Evolutionary conservation across 2,113 vertebrate genomes (phyloP).

Genomic region (Tachuris rubrigastra): DNA sequence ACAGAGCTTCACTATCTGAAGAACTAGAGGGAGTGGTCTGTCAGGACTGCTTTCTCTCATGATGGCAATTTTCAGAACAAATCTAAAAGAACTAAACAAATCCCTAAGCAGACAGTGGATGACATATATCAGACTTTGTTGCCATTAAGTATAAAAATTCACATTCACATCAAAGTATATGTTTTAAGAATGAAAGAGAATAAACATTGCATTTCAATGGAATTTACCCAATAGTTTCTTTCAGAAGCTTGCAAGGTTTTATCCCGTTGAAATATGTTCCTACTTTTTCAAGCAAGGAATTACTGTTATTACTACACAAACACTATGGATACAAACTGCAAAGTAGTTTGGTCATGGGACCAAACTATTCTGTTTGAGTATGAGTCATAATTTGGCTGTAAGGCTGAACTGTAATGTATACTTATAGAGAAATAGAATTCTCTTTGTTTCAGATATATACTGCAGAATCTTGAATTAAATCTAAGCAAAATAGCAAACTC

Average conservation of each 20-base stretch:
- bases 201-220: not conserved
- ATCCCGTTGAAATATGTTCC: not conserved
- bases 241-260: not conserved
- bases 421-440: not conserved
- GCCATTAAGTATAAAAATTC: not conserved
- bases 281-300: not conserved
- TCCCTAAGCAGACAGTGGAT: not conserved
- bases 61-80: not conserved
- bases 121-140: not conserved
- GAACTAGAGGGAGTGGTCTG: not conserved
- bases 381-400: not conserved
- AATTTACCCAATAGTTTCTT: not conserved
- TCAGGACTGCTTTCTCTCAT: not conserved
- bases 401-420: not conserved
- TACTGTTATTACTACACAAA: not conserved
- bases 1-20: not conserved
- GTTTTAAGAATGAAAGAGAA: not conserved
- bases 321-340: not conserved
- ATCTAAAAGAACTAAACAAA: not conserved
- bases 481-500: not conserved
- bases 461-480: not conserved
- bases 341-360: not conserved
- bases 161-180: not conserved
- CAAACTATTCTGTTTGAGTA: not conserved
- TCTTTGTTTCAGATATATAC: not conserved